These are phyloP conservation scores for Holotrichia oblita DNA, from an alignment of 1,140 invertebrate species.

Conservation along the genomic window DNA sequence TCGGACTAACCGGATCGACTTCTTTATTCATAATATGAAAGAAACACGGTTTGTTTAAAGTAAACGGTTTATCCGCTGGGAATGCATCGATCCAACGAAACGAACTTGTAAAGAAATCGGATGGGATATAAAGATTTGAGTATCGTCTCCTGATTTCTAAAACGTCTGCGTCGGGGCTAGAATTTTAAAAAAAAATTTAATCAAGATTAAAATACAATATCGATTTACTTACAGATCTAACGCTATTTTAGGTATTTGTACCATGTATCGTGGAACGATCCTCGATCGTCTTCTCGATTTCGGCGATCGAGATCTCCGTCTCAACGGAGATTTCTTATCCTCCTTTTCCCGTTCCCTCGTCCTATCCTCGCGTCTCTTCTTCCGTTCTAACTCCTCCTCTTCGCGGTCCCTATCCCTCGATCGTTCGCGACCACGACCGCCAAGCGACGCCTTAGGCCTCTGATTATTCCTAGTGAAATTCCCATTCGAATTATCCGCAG, in stretches of 20 bases:
- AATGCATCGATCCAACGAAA: slow-evolving; percentile 92
- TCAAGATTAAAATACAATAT: not conserved
- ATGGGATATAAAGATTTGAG: slow-evolving; percentile 91
- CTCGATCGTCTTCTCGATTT: slow-evolving; percentile 74
- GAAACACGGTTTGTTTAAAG: slow-evolving; percentile 82
- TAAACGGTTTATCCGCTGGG: slow-evolving; percentile 83
- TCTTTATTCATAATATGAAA: slow-evolving; percentile 94
- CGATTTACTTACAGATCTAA: slow-evolving; percentile 76
- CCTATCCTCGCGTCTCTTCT: slow-evolving; percentile 61
- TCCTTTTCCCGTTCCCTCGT: slow-evolving; percentile 62
- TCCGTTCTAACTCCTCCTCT: slow-evolving; percentile 61
- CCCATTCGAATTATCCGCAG: slow-evolving; percentile 65
- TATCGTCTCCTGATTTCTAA: slow-evolving; percentile 86
- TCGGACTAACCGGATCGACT: slow-evolving; percentile 68
- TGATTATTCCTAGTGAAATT: slow-evolving; percentile 51
- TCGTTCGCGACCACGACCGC: slow-evolving; percentile 56
- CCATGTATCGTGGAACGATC: slow-evolving; percentile 85
- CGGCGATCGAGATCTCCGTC: slow-evolving; percentile 69
- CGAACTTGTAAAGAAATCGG: slow-evolving; percentile 89
- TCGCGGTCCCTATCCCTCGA: slow-evolving; percentile 58
- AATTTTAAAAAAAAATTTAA: slow-evolving; percentile 57
- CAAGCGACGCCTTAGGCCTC: slow-evolving; percentile 53
- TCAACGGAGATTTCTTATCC: slow-evolving; percentile 62
- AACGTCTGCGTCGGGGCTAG: slow-evolving; percentile 82
- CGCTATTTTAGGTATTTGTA: slow-evolving; percentile 86